Percentiles rank a stretch among this genome's conserved stretches.
phyloP scores from a whole-genome alignment of 2,888 invertebrate species.

The Gandaritis pyraliata region DNA sequence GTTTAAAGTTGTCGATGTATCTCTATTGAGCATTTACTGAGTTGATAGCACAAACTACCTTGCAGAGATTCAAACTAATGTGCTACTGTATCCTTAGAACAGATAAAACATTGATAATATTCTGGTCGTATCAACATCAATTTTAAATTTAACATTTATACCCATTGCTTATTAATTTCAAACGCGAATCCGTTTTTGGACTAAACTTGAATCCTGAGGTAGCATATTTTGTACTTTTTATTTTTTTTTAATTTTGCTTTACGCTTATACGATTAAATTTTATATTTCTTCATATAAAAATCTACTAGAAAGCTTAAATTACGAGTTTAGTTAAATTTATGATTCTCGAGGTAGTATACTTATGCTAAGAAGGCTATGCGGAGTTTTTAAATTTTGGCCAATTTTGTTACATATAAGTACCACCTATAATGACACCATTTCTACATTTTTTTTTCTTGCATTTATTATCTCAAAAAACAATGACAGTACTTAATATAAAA shows the following conservation, averaged over 20 bases:
- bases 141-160: constrained; percentile 15
- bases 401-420: constrained; percentile 19
- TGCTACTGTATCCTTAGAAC: constrained; percentile 43
- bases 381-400: constrained; percentile 58
- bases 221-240: constrained; percentile 81
- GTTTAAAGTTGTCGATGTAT: constrained; percentile 54
- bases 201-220: constrained; percentile 82
- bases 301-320: constrained; percentile 79
- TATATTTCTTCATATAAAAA: constrained; percentile 81
- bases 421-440: constrained; percentile 1
- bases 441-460: neutral
- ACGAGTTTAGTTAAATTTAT: constrained; percentile 64
- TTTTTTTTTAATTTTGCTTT: constrained; percentile 70
- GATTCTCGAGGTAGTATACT: constrained; percentile 84
- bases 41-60: constrained; percentile 74
- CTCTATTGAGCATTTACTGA: constrained; percentile 65
- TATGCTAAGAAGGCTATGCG: constrained; percentile 63
- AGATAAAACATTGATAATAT: constrained; percentile 14
- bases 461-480: constrained; percentile 9
- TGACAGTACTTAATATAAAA: constrained; percentile 31
- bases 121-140: constrained; percentile 13
- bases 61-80: constrained; percentile 79
- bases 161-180: constrained; percentile 29
- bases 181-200: constrained; percentile 46
- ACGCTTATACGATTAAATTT: constrained; percentile 69